phyloP scores from a whole-genome alignment of 2,797 vertebrate species.

The Sarcophilus harrisii region DNA sequence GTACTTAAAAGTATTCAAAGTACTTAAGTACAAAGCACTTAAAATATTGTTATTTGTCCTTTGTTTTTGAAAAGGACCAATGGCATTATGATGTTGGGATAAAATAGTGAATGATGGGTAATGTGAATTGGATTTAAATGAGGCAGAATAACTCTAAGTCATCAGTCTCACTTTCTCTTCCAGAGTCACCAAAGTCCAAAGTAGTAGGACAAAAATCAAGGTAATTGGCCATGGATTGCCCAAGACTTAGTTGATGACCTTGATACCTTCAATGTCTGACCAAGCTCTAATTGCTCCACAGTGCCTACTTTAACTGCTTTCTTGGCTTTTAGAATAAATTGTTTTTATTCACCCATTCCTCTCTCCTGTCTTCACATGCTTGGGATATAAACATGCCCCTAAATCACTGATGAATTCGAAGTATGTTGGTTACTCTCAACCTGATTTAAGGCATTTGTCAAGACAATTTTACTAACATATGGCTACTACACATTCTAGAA shows the following conservation, averaged over 20 bases:
- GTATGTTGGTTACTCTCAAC: not conserved
- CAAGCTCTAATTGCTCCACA: not conserved
- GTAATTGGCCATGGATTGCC: not conserved
- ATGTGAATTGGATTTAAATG: not conserved
- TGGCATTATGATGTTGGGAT: not conserved
- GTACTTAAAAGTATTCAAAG: not conserved
- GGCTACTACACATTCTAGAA: not conserved
- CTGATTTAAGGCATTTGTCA: not conserved
- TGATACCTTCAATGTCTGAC: not conserved
- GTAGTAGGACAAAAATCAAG: not conserved
- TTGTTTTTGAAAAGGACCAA: not conserved
- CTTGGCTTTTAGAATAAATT: not conserved
- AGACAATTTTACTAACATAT: not conserved
- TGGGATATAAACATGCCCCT: not conserved
- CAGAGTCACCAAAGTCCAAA: not conserved
- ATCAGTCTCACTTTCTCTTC: not conserved
- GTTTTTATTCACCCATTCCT: not conserved
- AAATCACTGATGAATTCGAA: not conserved
- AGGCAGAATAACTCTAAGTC: not conserved
- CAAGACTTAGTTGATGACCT: not conserved
- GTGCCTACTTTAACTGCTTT: not conserved
- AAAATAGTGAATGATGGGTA: not conserved
- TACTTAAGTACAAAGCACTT: not conserved
- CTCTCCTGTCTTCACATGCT: not conserved
- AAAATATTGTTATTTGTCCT: not conserved